Base-by-base conservation (phyloP, 1,140 invertebrate species). In the Littorina saxatilis region DNA sequence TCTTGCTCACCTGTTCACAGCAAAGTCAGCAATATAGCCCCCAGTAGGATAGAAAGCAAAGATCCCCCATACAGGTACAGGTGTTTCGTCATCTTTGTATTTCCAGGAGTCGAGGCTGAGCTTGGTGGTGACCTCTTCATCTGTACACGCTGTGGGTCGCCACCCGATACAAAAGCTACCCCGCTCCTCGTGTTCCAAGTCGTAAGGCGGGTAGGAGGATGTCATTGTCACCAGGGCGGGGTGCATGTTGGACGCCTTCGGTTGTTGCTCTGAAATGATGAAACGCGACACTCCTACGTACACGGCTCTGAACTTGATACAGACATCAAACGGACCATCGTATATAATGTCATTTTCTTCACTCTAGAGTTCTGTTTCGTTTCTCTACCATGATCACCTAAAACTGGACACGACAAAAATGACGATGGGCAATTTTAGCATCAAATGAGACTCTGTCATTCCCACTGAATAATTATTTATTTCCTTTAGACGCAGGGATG, bases 1-100 rank as follows among this genome's bases (percentile, higher is more conserved):
- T n/a, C n/a, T 29, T 61, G 9, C 27, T 23, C 20, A 76, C 74
- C 74, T 58, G 74, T 76, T 76, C 29, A 76, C 50, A n/a, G 52
- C 29, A 55, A 76, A 58, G 52, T 76, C 50, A 7, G 43, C 35
- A 0, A 61, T 15, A 32, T 76, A 76, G 11, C 74, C 74, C 32
- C 74, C 74, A n/a, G 29, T 61, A 32, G 50, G 35, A 32, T 76
- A 76, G 32, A 76, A 27, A 35, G 74, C 50, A 52, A 58, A 58
- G 35, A 29, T 37, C 15, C 74, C 74, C 74, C 74, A 76, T 23
- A 76, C 74, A 3, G 74, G 74, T 2, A 55, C 13, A 29, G 47
- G 23, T 7, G 74, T 35, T 27, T 17, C 17, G 32, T 37, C 35
- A 11, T 3, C 23, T 23, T 4, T 27, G 74, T 76, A 61, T 2